Conservation (phyloP, 2,888 invertebrate genomes). For the Gisinianus flammeolus region DNA sequence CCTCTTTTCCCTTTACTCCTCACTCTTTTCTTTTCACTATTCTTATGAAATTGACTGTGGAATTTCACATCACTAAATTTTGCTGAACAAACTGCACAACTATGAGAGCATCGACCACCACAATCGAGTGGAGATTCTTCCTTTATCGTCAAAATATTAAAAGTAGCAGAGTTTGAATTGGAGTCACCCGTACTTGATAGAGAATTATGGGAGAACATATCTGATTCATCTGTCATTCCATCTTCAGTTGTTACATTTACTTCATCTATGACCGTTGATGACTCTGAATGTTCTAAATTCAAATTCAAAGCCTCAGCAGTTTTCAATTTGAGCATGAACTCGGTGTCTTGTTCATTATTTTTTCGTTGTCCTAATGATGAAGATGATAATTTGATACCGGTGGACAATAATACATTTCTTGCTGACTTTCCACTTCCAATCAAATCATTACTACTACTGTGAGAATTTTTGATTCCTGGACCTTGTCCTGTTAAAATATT, state of each 20-base stretch:
- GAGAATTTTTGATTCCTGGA: too few species aligned
- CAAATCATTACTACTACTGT: too few species aligned
- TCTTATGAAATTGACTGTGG: neutral
- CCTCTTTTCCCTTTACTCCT: neutral
- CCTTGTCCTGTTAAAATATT: too few species aligned
- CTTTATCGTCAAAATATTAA: neutral
- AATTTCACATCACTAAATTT: constrained; percentile 1
- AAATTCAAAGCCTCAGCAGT: too few species aligned
- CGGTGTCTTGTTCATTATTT: too few species aligned
- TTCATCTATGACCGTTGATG: neutral
- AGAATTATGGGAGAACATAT: too few species aligned
- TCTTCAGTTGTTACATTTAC: neutral
- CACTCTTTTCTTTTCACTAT: neutral
- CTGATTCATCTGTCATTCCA: neutral
- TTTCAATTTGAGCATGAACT: too few species aligned
- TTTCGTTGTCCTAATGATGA: too few species aligned
- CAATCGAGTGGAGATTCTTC: neutral
- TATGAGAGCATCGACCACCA: neutral
- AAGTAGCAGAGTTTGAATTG: neutral
- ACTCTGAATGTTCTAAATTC: too few species aligned
- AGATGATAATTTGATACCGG: too few species aligned
- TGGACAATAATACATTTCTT: too few species aligned
- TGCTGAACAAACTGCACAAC: constrained; percentile 1
- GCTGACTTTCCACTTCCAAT: too few species aligned
- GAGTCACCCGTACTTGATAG: neutral